Base-by-base conservation (phyloP, 2,888 invertebrate species). In the Apodemia hepburni region DNA sequence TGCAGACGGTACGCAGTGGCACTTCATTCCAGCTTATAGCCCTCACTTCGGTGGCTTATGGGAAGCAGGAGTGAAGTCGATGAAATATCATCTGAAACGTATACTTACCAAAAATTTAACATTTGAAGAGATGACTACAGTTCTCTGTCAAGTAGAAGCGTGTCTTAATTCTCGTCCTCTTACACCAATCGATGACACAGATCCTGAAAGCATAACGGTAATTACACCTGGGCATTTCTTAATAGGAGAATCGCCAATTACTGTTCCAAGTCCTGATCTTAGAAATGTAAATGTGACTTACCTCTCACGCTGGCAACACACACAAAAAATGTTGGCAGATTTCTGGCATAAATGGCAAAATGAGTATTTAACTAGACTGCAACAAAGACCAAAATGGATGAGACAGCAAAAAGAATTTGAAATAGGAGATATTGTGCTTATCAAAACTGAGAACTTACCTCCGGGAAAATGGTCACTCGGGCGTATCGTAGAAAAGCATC, bases 341-440 rank as follows among this genome's bases (percentile, higher is more conserved):
- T 47, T 47, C 15, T 47, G 17, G 47, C 47, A 47, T 47, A 47
- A 47, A 47, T 47, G 47, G 47, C 47, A 47, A 47, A 17, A 47
- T n/a, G 17, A 47, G 15, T 47, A 47, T 47, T 47, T 47, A 47
- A 47, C 47, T 17, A 47, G 47, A 17, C 17, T 47, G 47, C 47
- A 47, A 17, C 47, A 17, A 47, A 17, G 58, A 29, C 58, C 58
- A 8, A 58, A 58, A 17, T 58, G 58, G 58, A 22, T 58, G n/a
- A 22, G 35, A 58, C 27, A 33, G 1, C 22, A 35, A 17, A 58
- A 58, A 29, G 58, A 58, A 29, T 58, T 58, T 35, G 58, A 58
- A 17, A 58, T 29, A 17, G 58, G 17, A 4, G 58, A 58, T 17
- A 58, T 58, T 17, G 58, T 58, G 15, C 29, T 35, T 17, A 29